Base-by-base conservation (phyloP, 2,888 invertebrate species). In the Drosophila quinaria region DNA sequence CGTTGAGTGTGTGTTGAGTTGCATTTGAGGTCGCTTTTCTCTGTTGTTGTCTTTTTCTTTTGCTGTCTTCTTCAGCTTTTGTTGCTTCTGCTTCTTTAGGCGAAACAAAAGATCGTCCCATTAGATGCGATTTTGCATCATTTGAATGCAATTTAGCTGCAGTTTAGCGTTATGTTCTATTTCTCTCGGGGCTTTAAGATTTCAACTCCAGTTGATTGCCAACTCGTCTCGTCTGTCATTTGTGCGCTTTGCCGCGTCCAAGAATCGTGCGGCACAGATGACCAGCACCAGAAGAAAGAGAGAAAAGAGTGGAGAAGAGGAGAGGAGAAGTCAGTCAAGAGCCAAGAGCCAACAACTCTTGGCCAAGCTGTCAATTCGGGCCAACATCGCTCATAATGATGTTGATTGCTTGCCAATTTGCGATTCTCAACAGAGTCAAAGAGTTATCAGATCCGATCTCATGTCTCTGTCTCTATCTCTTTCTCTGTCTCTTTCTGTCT, bases 141-240 rank as follows among this genome's bases (percentile, higher is more conserved):
- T 88, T 83, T 83, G 78, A 83, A 83, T 86, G 82, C 81, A 83
- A 83, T 83, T 83, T 88, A 88, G 89, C 67, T 80, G 70, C 81
- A 88, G 88, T 77, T 83, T 83, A 83, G 71, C 82, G 82, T 83
- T 83, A 86, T 83, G 82, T 83, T 83, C 82, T 83, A 83, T 77
- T 83, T 83, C 81, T 61, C 82, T 69, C 50, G 74, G 29, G 52
- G 64, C 69, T 49, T 25, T 10, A 64, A 22, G 22, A 25, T 5
- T 25, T 25, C 25, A 25, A 5, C 22, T 22, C 22, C 2, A 70
- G 75, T 76, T 62, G 76, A 54, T 65, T 58, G 52, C 46, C 59
- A 46, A 44, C 47, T 52, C 60, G 29, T 62, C 58, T 76, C 60
- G 29, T 62, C 58, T 76, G 76, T 77, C 76, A 65, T 79, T 79